Conservation (phyloP, 2,888 invertebrate species). For the Orthosia cruda region DNA sequence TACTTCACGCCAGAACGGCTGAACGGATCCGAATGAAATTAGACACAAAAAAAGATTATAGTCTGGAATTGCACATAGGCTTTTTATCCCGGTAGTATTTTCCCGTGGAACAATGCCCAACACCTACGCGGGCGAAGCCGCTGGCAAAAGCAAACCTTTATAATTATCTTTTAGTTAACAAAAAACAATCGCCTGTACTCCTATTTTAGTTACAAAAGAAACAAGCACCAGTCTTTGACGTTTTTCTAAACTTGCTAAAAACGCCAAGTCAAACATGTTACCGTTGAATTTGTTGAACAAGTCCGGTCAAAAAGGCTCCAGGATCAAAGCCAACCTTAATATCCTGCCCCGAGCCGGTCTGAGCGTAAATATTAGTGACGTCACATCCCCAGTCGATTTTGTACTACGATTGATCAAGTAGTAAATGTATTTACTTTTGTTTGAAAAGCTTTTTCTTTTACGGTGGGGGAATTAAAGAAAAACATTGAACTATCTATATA, state of each 20-base stretch:
- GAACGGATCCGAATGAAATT: no score
- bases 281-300: conserved; percentile 77
- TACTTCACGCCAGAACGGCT: no score
- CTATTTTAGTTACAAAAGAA: conserved; percentile 8
- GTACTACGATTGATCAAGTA: conserved; percentile 43
- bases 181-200: neutral
- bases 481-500: conserved; percentile 24
- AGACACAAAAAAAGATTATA: no score
- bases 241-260: conserved; percentile 59
- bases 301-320: conserved; percentile 78
- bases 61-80: no score
- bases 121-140: no score
- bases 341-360: conserved; percentile 70
- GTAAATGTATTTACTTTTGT: conserved; percentile 57
- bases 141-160: no score
- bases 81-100: no score
- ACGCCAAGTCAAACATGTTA: conserved; percentile 75
- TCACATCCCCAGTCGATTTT: conserved; percentile 65
- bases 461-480: conserved; percentile 44
- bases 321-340: conserved; percentile 79
- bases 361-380: conserved; percentile 78
- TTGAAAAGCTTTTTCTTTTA: conserved; percentile 32
- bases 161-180: neutral
- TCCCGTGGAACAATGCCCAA: no score
- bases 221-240: neutral